Conservation (phyloP, 1,140 invertebrate genomes). For the Lysiphlebus fabarum region DNA sequence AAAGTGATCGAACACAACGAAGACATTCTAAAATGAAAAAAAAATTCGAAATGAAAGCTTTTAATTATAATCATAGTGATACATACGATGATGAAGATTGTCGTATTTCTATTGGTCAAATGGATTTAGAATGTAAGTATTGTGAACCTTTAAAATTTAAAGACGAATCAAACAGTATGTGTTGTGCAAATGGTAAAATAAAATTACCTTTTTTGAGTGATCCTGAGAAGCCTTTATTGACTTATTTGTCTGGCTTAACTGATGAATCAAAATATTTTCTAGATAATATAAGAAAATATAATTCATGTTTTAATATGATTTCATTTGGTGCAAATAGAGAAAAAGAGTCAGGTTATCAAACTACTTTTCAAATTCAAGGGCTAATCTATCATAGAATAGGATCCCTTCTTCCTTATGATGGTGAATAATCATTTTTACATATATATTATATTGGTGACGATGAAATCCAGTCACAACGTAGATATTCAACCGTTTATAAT, state of each 20-base stretch:
- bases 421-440: constrained; percentile 35
- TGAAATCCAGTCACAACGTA: constrained; percentile 4
- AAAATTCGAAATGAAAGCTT: too few species aligned
- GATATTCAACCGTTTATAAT: background rate
- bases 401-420: constrained; percentile 33
- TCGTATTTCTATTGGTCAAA: constrained; percentile 16
- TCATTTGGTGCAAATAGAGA: constrained; percentile 44
- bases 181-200: constrained; percentile 37
- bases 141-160: constrained; percentile 43
- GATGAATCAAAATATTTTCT: constrained; percentile 45
- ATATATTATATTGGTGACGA: constrained; percentile 34
- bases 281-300: constrained; percentile 46
- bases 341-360: background rate
- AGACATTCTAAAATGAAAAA: too few species aligned
- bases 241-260: constrained; percentile 31
- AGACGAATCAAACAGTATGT: constrained; percentile 36
- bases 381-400: constrained; percentile 50
- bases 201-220: constrained; percentile 30
- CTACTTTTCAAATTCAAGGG: constrained; percentile 54
- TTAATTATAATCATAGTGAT: too few species aligned
- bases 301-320: constrained; percentile 43
- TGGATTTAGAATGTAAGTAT: constrained; percentile 35
- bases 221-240: constrained; percentile 30
- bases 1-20: too few species aligned
- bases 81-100: too few species aligned